phyloP scores from a whole-genome alignment of 2,113 vertebrate species.

The Choloepus hoffmanni region DNA sequence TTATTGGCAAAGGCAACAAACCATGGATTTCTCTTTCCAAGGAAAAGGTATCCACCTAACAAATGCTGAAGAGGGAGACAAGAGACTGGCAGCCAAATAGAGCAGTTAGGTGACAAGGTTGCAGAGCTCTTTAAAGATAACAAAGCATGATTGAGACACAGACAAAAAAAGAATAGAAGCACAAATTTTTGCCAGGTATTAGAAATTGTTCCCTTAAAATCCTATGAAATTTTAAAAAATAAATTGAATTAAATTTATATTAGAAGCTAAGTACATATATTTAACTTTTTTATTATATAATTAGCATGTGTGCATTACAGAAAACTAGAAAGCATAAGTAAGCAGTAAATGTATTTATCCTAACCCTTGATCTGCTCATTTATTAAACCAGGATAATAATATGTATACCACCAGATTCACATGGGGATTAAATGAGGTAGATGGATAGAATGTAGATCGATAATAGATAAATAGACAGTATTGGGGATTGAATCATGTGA shows the following conservation, averaged over 20 bases:
- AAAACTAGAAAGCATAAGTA: constrained; percentile 29
- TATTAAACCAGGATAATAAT: constrained; percentile 12
- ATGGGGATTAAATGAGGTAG: background rate
- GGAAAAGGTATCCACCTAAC: too few relatives aligned
- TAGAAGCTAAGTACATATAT: background rate
- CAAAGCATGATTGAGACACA: too few relatives aligned
- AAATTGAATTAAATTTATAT: constrained; percentile 11
- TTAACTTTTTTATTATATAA: background rate
- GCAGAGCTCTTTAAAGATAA: too few relatives aligned
- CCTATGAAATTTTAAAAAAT: background rate
- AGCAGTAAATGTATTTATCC: background rate
- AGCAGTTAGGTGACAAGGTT: too few relatives aligned
- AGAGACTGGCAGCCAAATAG: too few relatives aligned
- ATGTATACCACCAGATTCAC: background rate
- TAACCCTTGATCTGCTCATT: background rate
- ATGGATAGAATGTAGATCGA: background rate
- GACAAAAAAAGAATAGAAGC: too few relatives aligned
- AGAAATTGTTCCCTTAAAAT: background rate
- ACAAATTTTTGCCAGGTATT: background rate
- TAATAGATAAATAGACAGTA: background rate
- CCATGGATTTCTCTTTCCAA: too few relatives aligned
- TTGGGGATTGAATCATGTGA: too few relatives aligned
- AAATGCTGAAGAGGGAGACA: too few relatives aligned
- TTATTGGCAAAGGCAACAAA: too few relatives aligned
- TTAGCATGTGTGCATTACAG: background rate